phyloP scores from a whole-genome alignment of 2,797 vertebrate species.

The Helicolenus hilgendorfi region DNA sequence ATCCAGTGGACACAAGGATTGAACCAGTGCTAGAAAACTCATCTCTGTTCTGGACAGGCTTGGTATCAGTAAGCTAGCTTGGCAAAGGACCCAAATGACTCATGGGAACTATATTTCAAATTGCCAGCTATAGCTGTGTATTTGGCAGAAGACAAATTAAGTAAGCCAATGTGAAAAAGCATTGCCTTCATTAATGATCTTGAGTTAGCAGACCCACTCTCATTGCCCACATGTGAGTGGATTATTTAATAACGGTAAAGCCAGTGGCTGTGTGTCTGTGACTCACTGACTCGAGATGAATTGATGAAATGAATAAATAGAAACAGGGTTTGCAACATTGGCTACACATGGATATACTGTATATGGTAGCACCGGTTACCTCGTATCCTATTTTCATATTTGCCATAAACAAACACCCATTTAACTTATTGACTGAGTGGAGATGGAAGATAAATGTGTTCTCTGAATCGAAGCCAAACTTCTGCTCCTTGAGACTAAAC shows the following conservation, averaged over 20 bases:
- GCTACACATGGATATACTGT: not conserved
- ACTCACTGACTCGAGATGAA: not conserved
- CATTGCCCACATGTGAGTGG: not conserved
- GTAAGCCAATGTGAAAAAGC: not conserved
- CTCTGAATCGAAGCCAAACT: slow-evolving; percentile 45
- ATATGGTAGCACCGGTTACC: not conserved
- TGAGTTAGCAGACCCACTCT: not conserved
- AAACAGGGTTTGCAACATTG: not conserved
- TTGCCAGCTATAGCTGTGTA: not conserved
- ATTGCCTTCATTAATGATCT: not conserved
- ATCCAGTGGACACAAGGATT: not conserved
- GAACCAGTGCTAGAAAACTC: not conserved
- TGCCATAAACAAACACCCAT: slow-evolving; percentile 25
- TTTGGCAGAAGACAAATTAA: not conserved
- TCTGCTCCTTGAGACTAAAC: not conserved
- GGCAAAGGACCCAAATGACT: not conserved
- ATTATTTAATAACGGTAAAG: not conserved
- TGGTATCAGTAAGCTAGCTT: not conserved
- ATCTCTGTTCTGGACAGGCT: not conserved
- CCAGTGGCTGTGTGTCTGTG: not conserved
- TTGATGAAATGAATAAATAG: not conserved
- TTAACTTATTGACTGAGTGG: slow-evolving; percentile 21
- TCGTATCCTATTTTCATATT: slow-evolving; percentile 22
- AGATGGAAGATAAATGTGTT: slow-evolving; percentile 42
- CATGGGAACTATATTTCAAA: not conserved